Conservation (phyloP, 2,113 vertebrate species). For the Elephas maximus region DNA sequence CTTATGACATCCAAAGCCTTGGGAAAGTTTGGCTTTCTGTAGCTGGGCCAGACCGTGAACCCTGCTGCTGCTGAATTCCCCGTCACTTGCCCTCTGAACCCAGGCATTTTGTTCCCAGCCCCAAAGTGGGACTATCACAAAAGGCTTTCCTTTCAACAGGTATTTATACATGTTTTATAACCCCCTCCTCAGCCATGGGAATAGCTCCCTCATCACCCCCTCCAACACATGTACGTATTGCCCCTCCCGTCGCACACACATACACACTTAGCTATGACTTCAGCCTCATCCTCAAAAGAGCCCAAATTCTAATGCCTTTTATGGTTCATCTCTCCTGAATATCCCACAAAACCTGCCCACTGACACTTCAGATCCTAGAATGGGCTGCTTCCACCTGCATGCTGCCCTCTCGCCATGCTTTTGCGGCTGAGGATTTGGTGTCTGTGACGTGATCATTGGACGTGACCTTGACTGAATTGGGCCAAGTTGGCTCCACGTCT, state of each 20-base stretch:
- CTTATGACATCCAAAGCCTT: background rate
- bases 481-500: background rate
- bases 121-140: background rate
- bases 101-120: background rate
- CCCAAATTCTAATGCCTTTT: background rate
- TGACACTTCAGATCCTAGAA: background rate
- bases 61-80: background rate
- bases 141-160: slow-evolving; percentile 20
- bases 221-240: background rate
- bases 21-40: background rate
- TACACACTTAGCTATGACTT: background rate
- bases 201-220: background rate
- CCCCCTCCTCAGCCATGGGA: background rate
- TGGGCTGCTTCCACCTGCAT: no score
- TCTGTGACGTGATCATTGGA: background rate
- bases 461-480: background rate
- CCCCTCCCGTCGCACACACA: background rate
- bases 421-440: background rate
- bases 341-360: background rate
- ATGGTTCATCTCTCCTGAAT: background rate
- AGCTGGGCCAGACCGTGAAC: background rate
- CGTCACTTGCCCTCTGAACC: background rate
- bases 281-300: background rate
- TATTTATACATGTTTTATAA: background rate
- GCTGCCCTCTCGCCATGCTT: background rate